Percentiles rank a stretch among this genome's conserved stretches.
Evolutionary conservation across 2,113 vertebrate species (phyloP).

Genomic region (Cyrtonyx montezumae): DNA sequence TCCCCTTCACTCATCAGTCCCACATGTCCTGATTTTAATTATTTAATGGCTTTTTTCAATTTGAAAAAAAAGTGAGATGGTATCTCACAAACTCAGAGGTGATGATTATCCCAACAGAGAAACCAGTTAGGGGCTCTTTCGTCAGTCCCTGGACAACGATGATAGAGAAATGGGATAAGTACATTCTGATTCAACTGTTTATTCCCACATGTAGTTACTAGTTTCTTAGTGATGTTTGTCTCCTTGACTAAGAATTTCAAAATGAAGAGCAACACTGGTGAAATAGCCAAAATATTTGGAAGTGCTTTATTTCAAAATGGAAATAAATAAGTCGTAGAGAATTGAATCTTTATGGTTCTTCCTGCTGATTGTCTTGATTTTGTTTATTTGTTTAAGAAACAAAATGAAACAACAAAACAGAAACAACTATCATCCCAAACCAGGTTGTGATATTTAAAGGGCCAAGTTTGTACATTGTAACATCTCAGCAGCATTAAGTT

Average conservation of each 20-base stretch:
- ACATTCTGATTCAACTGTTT: slow-evolving; percentile 44
- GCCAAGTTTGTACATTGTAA: not conserved
- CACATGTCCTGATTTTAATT: not conserved
- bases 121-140: slow-evolving; percentile 40
- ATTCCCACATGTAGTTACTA: slow-evolving; percentile 66
- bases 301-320: not conserved
- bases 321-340: not conserved
- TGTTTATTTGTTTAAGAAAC: not conserved
- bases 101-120: slow-evolving; percentile 51
- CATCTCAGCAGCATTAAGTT: not conserved
- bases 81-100: slow-evolving; percentile 39
- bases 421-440: not conserved
- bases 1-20: not conserved
- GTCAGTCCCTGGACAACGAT: slow-evolving; percentile 28
- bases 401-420: not conserved
- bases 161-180: slow-evolving; percentile 49
- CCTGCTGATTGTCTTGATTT: not conserved
- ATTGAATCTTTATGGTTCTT: not conserved
- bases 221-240: slow-evolving; percentile 50
- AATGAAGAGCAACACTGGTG: slow-evolving; percentile 28
- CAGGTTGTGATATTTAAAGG: not conserved
- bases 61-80: not conserved
- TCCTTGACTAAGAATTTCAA: slow-evolving; percentile 63
- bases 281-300: slow-evolving; percentile 37
- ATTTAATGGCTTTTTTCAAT: not conserved